Evolutionary conservation across 2,888 invertebrate genomes (phyloP), one percentile per base, ranked within the genome.

Genomic region (Venusia cambrica): DNA sequence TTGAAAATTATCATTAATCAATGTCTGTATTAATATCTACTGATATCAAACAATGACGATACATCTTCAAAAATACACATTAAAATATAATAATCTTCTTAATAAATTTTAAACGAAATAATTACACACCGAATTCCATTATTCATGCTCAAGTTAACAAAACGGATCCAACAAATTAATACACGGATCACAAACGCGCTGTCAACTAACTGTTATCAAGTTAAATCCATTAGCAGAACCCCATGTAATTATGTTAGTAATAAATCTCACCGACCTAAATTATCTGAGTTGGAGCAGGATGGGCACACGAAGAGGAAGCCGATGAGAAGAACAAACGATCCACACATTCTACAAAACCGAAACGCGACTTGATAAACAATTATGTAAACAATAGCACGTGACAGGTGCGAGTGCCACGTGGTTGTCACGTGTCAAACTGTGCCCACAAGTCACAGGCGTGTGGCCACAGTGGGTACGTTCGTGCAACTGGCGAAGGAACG

Each of bases 391-490:
- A 48, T 42, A 25, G 29, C 48, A 51, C 32, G 62, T 64, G 62
- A 63, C 57, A 61, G 67, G 61, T 68, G 65, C 60, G 53, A n/a
- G n/a, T 61, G 64, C 55, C 65, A 62, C 64, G 62, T 67, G 66
- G 60, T 59, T 2, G 6, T 31, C 74, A 67, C 75, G 75, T 76
- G 73, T 57, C 57, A 57, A 45, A 43, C 57, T 58, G 65, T 71
- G 73, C 76, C 69, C 69, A 68, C 64, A 47, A 61, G 64, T 67
- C 60, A 67, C 66, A 62, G 69, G 68, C 85, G 85, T 85, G 84
- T 81, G 72, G 73, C 76, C 72, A 80, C 75, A 73, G 59, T 73
- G 75, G 73, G 70, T 73, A 68, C 84, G 76, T 68, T 73, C 75
- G 75, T 73, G 66, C 72, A 65, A 79, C 79, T 54, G 54, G 81